These are phyloP conservation scores for Lasioglossum villosulum DNA, from an alignment of 2,888 invertebrate species.

Conservation along the genomic window DNA sequence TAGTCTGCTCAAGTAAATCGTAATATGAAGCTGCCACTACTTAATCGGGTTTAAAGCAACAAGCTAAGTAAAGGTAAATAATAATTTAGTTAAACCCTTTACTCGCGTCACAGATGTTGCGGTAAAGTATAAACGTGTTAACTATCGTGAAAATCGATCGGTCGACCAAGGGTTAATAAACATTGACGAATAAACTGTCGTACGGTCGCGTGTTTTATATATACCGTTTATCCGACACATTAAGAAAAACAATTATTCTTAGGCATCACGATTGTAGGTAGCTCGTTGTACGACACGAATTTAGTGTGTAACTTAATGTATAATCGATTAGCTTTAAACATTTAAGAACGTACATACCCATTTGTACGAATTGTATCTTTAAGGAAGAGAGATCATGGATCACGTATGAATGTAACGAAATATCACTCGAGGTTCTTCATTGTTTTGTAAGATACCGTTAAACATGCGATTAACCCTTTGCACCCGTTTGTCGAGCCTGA, in stretches of 20 bases:
- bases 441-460: background rate
- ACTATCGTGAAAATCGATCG: constrained; percentile 24
- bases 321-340: constrained; percentile 62
- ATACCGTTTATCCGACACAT: constrained; percentile 52
- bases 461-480: background rate
- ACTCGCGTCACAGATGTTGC: background rate
- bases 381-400: constrained; percentile 33
- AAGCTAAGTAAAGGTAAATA: constrained; percentile 69
- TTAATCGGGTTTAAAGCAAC: constrained; percentile 73
- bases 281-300: constrained; percentile 67
- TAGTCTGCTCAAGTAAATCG: constrained; percentile 79
- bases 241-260: constrained; percentile 59
- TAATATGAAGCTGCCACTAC: constrained; percentile 81
- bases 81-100: constrained; percentile 59
- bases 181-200: constrained; percentile 41
- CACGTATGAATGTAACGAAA: constrained; percentile 34
- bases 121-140: constrained; percentile 5
- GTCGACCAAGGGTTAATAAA: constrained; percentile 36
- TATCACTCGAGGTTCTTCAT: constrained; percentile 30
- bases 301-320: constrained; percentile 59
- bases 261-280: constrained; percentile 65
- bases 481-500: too few relatives aligned
- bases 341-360: constrained; percentile 63
- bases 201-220: constrained; percentile 61
- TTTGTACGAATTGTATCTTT: constrained; percentile 65